Evolutionary conservation across 1,140 invertebrate genomes (phyloP).

Genomic region (Lepidotrigona ventralis): DNA sequence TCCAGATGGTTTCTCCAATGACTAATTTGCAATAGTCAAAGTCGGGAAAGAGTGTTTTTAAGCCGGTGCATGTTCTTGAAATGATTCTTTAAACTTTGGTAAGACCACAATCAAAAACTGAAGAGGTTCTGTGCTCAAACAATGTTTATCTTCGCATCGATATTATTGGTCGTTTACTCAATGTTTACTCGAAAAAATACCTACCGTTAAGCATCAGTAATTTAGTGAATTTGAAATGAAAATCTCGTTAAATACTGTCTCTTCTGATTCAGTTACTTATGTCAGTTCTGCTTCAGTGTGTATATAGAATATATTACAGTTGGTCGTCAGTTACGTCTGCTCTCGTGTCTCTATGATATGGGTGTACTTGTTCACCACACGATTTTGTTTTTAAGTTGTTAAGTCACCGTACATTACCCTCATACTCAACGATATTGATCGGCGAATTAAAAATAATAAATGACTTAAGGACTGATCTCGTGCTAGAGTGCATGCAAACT

Average conservation of each 20-base stretch:
- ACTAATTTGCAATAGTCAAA: constrained; percentile 50
- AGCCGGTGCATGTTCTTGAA: constrained; percentile 39
- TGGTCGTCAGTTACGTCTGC: constrained; percentile 5
- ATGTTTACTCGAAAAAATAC: constrained; percentile 43
- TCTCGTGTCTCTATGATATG: constrained; percentile 24
- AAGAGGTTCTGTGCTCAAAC: constrained; percentile 1
- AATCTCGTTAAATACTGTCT: background rate
- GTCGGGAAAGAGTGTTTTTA: constrained; percentile 30
- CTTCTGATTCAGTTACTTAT: background rate
- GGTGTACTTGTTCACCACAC: constrained; percentile 7
- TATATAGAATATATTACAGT: constrained; percentile 2
- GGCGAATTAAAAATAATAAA: constrained; percentile 37
- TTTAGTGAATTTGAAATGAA: constrained; percentile 13
- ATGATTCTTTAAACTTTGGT: constrained; percentile 52
- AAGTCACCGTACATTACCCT: constrained; percentile 10
- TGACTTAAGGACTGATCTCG: constrained; percentile 17
- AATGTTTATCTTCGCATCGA: constrained; percentile 18
- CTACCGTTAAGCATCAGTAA: constrained; percentile 35
- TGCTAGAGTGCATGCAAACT: constrained; percentile 12
- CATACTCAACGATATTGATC: constrained; percentile 18
- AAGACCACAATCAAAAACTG: constrained; percentile 31
- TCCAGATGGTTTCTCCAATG: constrained; percentile 63
- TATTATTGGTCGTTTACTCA: constrained; percentile 7
- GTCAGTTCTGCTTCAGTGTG: background rate
- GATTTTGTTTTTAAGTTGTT: constrained; percentile 30